Percentiles rank a stretch among this genome's conserved stretches.
Evolutionary conservation across 1,140 invertebrate genomes (phyloP).

Genomic region (Agrypnia vestita): DNA sequence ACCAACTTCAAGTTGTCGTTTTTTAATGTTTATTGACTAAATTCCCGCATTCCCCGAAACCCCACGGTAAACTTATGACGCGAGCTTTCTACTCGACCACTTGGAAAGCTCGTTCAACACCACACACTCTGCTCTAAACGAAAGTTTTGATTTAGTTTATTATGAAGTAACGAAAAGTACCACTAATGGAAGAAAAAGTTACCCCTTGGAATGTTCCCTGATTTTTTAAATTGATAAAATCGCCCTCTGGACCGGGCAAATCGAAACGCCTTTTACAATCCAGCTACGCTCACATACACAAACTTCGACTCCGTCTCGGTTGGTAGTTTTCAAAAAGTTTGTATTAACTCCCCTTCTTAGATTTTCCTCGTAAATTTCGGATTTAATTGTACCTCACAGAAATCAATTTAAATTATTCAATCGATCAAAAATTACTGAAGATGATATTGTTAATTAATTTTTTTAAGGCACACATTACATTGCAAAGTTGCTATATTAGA

Average conservation of each 20-base stretch:
- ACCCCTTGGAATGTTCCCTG: constrained; percentile 11
- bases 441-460: too few species aligned
- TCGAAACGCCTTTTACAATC: constrained; percentile 2
- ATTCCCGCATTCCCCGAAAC: constrained; percentile 24
- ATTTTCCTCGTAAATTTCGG: background rate
- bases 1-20: background rate
- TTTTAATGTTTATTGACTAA: constrained; percentile 44
- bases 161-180: constrained; percentile 23
- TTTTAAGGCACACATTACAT: too few species aligned
- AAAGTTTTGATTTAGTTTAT: constrained; percentile 45
- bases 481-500: too few species aligned
- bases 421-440: too few species aligned
- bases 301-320: background rate
- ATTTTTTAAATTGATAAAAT: constrained; percentile 49
- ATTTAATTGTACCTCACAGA: too few species aligned
- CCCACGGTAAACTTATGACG: constrained; percentile 41
- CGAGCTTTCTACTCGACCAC: constrained; percentile 34
- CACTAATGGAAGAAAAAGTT: constrained; percentile 47
- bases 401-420: too few species aligned
- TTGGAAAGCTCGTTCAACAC: constrained; percentile 26
- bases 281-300: constrained; percentile 15
- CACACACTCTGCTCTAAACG: background rate
- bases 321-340: background rate
- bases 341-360: background rate
- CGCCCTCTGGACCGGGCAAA: background rate